Evolutionary conservation across 2,888 invertebrate genomes (phyloP), one percentile per base, ranked within the genome.

Genomic region (Nebria salina): DNA sequence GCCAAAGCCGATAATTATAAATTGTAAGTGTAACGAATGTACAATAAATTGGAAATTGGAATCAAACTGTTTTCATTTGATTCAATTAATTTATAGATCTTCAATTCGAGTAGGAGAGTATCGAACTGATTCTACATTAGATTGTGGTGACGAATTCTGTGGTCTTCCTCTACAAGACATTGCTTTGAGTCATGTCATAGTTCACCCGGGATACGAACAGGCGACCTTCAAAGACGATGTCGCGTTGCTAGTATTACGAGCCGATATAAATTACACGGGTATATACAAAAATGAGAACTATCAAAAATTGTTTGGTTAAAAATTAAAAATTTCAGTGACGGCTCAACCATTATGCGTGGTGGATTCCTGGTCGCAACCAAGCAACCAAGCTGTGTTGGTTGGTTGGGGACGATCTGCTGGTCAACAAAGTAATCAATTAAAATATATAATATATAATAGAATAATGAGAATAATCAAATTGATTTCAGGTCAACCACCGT

Each of bases 1-100:
- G 95, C 95, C 0, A 94, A 94, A 86, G 93, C 94, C 9, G 93
- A 94, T 76, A 93, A 93, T 84, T 95, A 93, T 86, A 93, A 94
- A 88, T 87, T 95, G 95, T 95, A 89, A 92, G 93, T 91, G 83
- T 65, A 54, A 25, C 34, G 34, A 34, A 34, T 34, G 4, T 5
- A 20, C 1, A 20, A 72, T 26, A 72, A 25, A 68, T 68, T 25
- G 9, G 15, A 25, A 4, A 15, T 66, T 66, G 34, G 34, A 34
- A 34, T 34, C 34, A 34, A 54, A 54, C 8, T 54, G 54, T 13
- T 11, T 11, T 15, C 34, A 20, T 20, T n/a, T n/a, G 65, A 74
- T 65, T 65, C 8, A 25, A 11, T 78, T 9, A 34, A n/a, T 11
- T 68, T 85, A 64, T 72, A 95, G 95, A 84, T 93, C 93, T 81